Conservation (phyloP, 2,888 invertebrate species). For the Mellilla xanthometata region DNA sequence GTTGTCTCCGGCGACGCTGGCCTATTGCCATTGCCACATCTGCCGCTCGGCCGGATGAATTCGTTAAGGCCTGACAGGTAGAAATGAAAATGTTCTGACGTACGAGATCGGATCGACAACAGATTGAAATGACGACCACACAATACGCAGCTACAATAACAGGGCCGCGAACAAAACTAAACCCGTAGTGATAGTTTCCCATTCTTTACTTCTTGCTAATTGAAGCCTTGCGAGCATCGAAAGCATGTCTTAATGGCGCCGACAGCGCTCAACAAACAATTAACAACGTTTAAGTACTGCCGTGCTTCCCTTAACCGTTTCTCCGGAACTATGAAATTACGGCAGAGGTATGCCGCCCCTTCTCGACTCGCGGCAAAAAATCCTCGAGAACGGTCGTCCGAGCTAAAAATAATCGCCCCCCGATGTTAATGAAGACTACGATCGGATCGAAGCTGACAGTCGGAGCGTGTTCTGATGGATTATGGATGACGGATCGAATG, state of each 20-base stretch:
- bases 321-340: constrained; percentile 74
- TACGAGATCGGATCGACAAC: constrained; percentile 13
- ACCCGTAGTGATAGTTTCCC: constrained; percentile 1
- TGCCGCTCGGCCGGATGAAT: constrained; percentile 23
- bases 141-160: not conserved
- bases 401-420: constrained; percentile 56
- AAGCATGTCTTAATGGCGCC: constrained; percentile 61
- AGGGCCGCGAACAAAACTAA: not conserved
- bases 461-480: constrained; percentile 41
- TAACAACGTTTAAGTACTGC: constrained; percentile 49
- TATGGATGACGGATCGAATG: constrained; percentile 26
- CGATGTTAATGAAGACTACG: constrained; percentile 57
- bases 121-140: constrained; percentile 11
- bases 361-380: constrained; percentile 51
- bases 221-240: constrained; percentile 5
- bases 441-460: constrained; percentile 53
- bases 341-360: constrained; percentile 46
- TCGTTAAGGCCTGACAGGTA: constrained; percentile 22
- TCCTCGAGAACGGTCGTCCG: constrained; percentile 44
- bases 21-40: constrained; percentile 22
- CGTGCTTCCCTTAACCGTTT: constrained; percentile 61
- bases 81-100: constrained; percentile 21
- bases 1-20: constrained; percentile 18
- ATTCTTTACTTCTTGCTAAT: constrained; percentile 3
- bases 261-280: constrained; percentile 57